A percentile compares a stretch with the other conserved stretches of the same genome.
Evolutionary conservation across 1,140 invertebrate genomes (phyloP).

Genomic region (Cydia amplana): DNA sequence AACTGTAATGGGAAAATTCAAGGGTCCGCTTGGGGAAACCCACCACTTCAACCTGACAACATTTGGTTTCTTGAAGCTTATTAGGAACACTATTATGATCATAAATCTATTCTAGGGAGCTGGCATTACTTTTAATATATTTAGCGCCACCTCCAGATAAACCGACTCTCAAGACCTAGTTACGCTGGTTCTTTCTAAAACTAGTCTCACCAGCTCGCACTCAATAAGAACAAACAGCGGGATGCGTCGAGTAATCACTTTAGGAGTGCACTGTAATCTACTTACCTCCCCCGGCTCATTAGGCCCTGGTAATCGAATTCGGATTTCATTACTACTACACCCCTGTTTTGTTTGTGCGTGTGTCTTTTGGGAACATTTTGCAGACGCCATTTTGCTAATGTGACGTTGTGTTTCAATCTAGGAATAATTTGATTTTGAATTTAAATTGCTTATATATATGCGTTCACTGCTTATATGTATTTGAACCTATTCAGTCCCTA

Average conservation of each 20-base stretch:
- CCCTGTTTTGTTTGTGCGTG: conserved; percentile 42
- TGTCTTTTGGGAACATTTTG: conserved; percentile 33
- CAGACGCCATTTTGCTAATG: conserved; percentile 16
- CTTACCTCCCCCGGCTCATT: conserved; percentile 47
- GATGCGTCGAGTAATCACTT: conserved; percentile 48
- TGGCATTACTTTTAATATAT: no score
- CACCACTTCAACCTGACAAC: no score
- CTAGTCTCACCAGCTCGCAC: background rate
- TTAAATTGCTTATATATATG: background rate
- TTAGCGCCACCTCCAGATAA: no score
- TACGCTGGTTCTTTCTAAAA: no score
- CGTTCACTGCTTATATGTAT: background rate
- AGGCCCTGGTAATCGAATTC: conserved; percentile 52
- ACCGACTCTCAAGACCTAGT: no score
- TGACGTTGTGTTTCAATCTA: conserved; percentile 28
- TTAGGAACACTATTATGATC: no score
- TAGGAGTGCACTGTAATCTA: conserved; percentile 43
- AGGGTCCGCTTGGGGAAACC: no score
- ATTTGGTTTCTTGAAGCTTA: no score
- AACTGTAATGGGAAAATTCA: no score
- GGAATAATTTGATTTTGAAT: conserved; percentile 14
- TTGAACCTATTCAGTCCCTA: background rate
- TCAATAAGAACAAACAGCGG: background rate
- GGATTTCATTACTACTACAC: conserved; percentile 47
- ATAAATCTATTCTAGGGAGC: no score